phyloP scores from a whole-genome alignment of 2,888 invertebrate species.

The Heliconius cydno region DNA sequence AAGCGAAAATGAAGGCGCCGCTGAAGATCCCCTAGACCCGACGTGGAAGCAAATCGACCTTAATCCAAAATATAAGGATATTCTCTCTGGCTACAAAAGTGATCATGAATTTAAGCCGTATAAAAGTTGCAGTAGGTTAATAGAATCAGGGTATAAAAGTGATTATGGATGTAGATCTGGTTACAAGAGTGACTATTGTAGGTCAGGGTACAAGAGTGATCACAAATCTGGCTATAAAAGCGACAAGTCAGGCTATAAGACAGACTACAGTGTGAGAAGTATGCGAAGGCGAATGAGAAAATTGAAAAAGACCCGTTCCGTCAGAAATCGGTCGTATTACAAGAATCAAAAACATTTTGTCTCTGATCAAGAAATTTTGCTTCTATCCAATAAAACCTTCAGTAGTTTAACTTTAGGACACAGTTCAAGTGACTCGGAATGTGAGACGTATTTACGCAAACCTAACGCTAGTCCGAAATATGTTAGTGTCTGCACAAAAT shows the following conservation, averaged over 20 bases:
- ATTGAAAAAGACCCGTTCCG: slow-evolving; percentile 79
- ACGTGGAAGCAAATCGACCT: slow-evolving; percentile 86
- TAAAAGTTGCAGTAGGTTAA: slow-evolving; percentile 79
- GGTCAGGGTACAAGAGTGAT: slow-evolving; percentile 85
- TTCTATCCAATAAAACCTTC: slow-evolving; percentile 81
- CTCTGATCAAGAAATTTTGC: slow-evolving; percentile 84
- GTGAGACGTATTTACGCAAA: slow-evolving; percentile 74
- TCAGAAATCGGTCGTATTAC: slow-evolving; percentile 78
- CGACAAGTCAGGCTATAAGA: slow-evolving; percentile 84
- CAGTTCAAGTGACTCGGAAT: slow-evolving; percentile 81
- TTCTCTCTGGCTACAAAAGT: slow-evolving; percentile 85
- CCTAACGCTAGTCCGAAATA: slow-evolving; percentile 76
- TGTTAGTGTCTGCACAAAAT: slow-evolving; percentile 74
- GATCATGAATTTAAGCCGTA: slow-evolving; percentile 82
- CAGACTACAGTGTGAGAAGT: slow-evolving; percentile 81
- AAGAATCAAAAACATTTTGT: slow-evolving; percentile 83
- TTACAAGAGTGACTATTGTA: slow-evolving; percentile 78
- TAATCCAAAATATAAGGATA: slow-evolving; percentile 85
- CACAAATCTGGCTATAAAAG: slow-evolving; percentile 85
- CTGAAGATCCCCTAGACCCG: slow-evolving; percentile 84
- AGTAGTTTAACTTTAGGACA: slow-evolving; percentile 83
- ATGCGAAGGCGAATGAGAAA: slow-evolving; percentile 78
- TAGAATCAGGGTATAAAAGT: slow-evolving; percentile 85
- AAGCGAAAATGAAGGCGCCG: slow-evolving; percentile 80
- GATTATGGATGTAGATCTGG: slow-evolving; percentile 84